Base-by-base conservation (phyloP, 2,113 vertebrate genomes). In the Cynocephalus volans region DNA sequence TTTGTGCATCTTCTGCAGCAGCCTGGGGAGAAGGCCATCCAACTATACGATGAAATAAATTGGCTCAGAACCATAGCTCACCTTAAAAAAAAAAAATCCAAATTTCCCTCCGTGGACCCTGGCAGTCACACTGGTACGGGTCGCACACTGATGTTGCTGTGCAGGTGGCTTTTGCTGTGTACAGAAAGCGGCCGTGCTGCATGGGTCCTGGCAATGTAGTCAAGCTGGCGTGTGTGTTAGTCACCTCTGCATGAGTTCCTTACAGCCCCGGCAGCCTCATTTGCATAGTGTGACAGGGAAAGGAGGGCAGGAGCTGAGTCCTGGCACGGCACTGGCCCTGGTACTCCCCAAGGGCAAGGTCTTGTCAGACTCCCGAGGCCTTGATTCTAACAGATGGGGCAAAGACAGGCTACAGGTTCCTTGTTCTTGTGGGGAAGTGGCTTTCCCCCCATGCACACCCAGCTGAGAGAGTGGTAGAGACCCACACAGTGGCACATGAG, bases 191-290 rank as follows among this genome's bases (percentile, higher is more conserved):
- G 88, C 87, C 10, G 1, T 76, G 89, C 93, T 97, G 97, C 97
- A 96, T 98, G 97, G 95, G 58, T 41, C 56, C 89, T 76, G 91
- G 94, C 21, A 0, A 48, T 79, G 81, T 69, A 48, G 48, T 85
- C 91, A 70, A 70, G 92, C 83, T 97, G 92, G 79, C 6, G 70
- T 80, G 90, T 87, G 82, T 88, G 79, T 90, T 62, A 50, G 96
- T 70, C 45, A 84, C 91, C 88, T 96, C 93, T 97, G 98, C 98
- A 97, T 98, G 97, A 96, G 62, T 58, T 41, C 72, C 41, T 8
- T 23, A 56, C 23, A 33, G 84, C 31, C 95, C 75, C 26, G 12
- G 6, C 80, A 67, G 83, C 89, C 88, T 91, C 87, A 41, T 88
- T 36, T 82, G 33, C 83, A 4, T 12, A 87, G 58, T 1, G 17